A percentile compares a stretch with the other conserved stretches of the same genome.
Evolutionary conservation across 2,113 vertebrate genomes (phyloP).

Genomic region (Caloenas nicobarica): DNA sequence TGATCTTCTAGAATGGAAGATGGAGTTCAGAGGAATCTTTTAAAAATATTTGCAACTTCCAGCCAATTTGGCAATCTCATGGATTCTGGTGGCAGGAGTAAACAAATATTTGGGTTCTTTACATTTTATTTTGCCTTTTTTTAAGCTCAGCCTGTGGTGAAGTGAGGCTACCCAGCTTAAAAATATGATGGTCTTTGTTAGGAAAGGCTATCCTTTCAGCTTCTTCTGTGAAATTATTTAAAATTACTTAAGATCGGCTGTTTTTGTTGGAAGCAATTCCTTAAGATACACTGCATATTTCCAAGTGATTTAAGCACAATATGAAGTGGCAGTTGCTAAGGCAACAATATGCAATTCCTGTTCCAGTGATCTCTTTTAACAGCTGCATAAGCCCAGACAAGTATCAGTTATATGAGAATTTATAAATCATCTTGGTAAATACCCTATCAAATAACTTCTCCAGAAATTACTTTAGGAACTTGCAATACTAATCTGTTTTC

Average conservation of each 20-base stretch:
- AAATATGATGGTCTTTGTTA: neutral
- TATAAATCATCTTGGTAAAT: conserved; percentile 29
- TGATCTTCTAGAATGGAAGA: neutral
- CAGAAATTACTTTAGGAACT: neutral
- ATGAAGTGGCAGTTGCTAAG: conserved; percentile 60
- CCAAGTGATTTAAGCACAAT: conserved; percentile 30
- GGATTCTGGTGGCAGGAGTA: neutral
- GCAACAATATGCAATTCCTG: conserved; percentile 33
- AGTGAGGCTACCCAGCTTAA: neutral
- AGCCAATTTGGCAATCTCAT: neutral
- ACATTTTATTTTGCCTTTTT: neutral
- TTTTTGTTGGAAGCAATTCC: conserved; percentile 8
- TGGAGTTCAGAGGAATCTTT: neutral
- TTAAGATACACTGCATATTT: neutral
- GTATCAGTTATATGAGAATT: neutral
- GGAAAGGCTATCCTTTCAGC: neutral
- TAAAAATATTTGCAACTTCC: neutral
- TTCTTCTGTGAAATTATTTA: neutral
- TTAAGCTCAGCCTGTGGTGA: neutral
- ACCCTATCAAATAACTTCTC: conserved; percentile 14
- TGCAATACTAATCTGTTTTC: neutral
- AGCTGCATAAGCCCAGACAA: conserved; percentile 37
- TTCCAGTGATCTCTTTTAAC: conserved; percentile 1
- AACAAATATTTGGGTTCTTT: neutral
- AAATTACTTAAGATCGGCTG: neutral